Percentiles rank a stretch among this genome's conserved stretches.
Conservation (phyloP, 2,888 invertebrate genomes). For the Dione vanillae region DNA sequence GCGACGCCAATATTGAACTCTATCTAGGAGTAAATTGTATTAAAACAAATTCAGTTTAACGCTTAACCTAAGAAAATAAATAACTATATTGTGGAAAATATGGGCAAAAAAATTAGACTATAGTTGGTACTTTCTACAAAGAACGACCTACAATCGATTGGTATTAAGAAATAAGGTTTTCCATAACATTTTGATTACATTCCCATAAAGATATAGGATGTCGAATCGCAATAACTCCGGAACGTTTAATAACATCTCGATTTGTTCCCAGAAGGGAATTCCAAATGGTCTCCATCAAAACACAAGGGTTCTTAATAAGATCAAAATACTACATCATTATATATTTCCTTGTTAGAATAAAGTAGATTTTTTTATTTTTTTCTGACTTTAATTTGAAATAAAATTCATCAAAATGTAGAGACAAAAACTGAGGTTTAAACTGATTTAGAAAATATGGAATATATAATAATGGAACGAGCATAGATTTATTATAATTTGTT, state of each 20-base stretch:
- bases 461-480: too few relatives aligned
- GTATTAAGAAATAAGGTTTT: conserved; percentile 1
- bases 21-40: too few relatives aligned
- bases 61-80: too few relatives aligned
- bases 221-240: conserved; percentile 13
- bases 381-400: background rate
- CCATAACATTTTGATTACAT: conserved; percentile 18
- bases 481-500: too few relatives aligned
- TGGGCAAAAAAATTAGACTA: too few relatives aligned
- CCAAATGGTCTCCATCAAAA: conserved; percentile 1
- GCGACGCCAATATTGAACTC: too few relatives aligned
- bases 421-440: too few relatives aligned
- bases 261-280: conserved; percentile 13
- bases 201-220: conserved; percentile 17
- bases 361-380: background rate
- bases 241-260: conserved; percentile 25
- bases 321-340: conserved; percentile 5
- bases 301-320: conserved; percentile 26
- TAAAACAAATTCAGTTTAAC: background rate
- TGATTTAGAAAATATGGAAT: too few relatives aligned
- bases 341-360: background rate
- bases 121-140: background rate
- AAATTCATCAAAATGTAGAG: too few relatives aligned
- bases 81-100: too few relatives aligned
- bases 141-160: background rate